Percentiles rank a stretch among this genome's conserved stretches.
These are phyloP conservation scores for Falcaria lacertinaria DNA, from an alignment of 2,888 invertebrate genomes.

Conservation along the genomic window DNA sequence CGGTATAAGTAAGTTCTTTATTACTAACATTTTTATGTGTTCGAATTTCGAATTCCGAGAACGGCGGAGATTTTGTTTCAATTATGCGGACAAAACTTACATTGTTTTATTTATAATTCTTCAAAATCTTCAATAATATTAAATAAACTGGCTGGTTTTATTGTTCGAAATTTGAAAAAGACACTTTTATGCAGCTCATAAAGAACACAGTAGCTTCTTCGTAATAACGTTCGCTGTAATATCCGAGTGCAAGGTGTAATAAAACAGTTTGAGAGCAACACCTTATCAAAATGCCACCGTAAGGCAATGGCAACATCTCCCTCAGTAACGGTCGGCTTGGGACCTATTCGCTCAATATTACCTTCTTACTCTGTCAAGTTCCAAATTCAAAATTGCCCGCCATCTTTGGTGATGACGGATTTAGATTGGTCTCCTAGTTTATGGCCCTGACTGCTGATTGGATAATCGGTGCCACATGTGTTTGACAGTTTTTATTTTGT, in stretches of 20 bases:
- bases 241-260: conserved; percentile 30
- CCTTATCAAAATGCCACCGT: conserved; percentile 53
- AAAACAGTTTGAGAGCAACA: conserved; percentile 36
- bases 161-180: neutral
- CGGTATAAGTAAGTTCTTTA: conserved; percentile 13
- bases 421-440: conserved; percentile 49
- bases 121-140: neutral
- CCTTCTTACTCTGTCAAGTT: conserved; percentile 46
- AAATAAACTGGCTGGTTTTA: too few species aligned
- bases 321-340: conserved; percentile 52
- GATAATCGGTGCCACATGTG: conserved; percentile 25
- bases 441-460: conserved; percentile 27
- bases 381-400: conserved; percentile 55
- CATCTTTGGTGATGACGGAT: conserved; percentile 62
- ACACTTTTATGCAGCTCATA: conserved; percentile 4
- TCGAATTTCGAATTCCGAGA: conserved; percentile 5
- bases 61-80: neutral
- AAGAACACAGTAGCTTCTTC: conserved; percentile 21
- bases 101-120: neutral
- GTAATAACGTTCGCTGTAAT: conserved; percentile 26
- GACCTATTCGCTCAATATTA: conserved; percentile 53
- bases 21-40: conserved; percentile 14
- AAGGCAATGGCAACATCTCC: conserved; percentile 39
- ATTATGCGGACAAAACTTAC: neutral
- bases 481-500: conserved; percentile 2